Evolutionary conservation across 1,140 invertebrate genomes (phyloP).

Genomic region (Bombus picipes): DNA sequence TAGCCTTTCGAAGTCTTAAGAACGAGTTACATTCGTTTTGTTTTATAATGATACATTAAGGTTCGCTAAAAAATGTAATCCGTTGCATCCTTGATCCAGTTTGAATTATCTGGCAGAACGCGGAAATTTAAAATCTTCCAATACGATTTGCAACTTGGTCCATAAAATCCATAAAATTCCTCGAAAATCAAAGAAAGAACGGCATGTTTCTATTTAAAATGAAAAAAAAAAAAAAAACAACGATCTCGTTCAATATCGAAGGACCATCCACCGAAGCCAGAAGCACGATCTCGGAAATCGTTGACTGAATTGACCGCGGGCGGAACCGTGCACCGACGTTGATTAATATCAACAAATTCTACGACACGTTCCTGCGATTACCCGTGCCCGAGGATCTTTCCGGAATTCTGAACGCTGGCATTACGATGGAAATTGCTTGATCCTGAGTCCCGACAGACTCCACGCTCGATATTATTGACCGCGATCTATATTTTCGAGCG

Average conservation of each 20-base stretch:
- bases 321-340: conserved; percentile 43
- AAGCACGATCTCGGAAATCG: conserved; percentile 42
- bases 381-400: conserved; percentile 19
- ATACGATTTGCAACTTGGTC: too few species aligned
- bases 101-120: too few species aligned
- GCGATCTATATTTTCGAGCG: conserved; percentile 36
- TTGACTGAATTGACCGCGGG: background rate
- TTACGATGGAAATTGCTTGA: conserved; percentile 39
- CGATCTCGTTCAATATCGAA: conserved; percentile 19
- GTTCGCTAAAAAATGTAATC: too few species aligned
- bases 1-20: too few species aligned
- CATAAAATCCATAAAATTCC: background rate
- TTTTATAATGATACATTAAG: too few species aligned
- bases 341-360: conserved; percentile 68
- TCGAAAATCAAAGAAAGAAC: background rate
- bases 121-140: too few species aligned
- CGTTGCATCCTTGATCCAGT: too few species aligned
- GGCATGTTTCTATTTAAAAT: conserved; percentile 13
- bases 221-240: background rate
- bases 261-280: background rate
- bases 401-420: conserved; percentile 19
- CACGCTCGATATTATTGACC: conserved; percentile 44
- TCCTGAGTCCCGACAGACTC: background rate
- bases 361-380: conserved; percentile 55
- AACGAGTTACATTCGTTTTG: too few species aligned